phyloP scores from a whole-genome alignment of 1,140 invertebrate genomes.

The Achroia grisella region DNA sequence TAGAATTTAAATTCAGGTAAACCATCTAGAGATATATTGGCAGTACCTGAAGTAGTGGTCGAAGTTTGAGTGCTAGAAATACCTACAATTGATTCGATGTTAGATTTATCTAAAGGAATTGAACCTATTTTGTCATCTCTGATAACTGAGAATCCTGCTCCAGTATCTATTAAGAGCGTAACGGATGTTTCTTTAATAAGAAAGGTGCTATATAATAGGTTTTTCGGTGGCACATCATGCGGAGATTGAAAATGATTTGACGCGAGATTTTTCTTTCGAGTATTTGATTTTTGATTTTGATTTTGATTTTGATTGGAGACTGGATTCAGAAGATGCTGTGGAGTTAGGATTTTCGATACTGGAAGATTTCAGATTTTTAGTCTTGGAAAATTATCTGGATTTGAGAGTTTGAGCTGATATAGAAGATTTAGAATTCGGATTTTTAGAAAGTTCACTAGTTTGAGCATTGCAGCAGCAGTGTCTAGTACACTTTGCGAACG shows the following conservation, averaged over 20 bases:
- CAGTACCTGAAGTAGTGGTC: constrained; percentile 10
- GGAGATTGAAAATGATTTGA: neutral
- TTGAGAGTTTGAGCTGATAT: constrained; percentile 1
- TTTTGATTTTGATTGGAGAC: neutral
- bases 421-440: constrained; percentile 1
- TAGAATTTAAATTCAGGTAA: constrained; percentile 22
- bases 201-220: constrained; percentile 4
- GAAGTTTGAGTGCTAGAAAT: constrained; percentile 2
- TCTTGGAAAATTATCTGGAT: neutral
- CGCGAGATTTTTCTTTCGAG: neutral
- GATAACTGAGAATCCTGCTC: constrained; percentile 12
- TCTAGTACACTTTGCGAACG: too few species aligned
- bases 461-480: too few species aligned
- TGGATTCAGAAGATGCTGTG: neutral
- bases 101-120: neutral
- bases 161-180: constrained; percentile 9
- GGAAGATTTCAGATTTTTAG: constrained; percentile 3
- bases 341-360: neutral
- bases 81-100: constrained; percentile 10
- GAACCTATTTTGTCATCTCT: constrained; percentile 6
- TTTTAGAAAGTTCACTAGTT: neutral
- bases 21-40: constrained; percentile 16
- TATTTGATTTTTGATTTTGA: neutral
- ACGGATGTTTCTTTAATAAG: constrained; percentile 4
- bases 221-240: constrained; percentile 6